Evolutionary conservation across 2,888 invertebrate species (phyloP).

Genomic region (Acronicta psi): DNA sequence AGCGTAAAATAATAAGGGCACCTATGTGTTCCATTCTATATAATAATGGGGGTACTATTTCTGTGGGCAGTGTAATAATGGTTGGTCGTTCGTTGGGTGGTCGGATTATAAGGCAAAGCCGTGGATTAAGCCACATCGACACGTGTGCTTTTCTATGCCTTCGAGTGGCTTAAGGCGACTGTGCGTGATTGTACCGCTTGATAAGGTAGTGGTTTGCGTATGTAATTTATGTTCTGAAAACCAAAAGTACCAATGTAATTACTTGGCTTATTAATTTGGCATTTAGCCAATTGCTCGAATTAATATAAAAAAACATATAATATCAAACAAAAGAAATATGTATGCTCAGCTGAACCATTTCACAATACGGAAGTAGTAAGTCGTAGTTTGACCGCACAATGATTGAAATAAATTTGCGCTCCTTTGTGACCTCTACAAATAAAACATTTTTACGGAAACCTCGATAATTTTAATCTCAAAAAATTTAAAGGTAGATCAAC

Average conservation of each 20-base stretch:
- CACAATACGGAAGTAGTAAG: constrained; percentile 14
- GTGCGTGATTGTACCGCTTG: constrained; percentile 72
- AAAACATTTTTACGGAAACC: constrained; percentile 40
- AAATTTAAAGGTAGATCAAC: constrained; percentile 68
- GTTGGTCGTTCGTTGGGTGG: constrained; percentile 82
- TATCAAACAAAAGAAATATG: not conserved
- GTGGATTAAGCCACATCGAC: constrained; percentile 85
- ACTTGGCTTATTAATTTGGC: too few relatives aligned
- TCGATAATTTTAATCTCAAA: constrained; percentile 56
- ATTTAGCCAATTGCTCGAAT: too few relatives aligned
- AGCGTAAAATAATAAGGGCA: constrained; percentile 84
- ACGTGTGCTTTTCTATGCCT: constrained; percentile 80
- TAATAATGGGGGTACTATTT: constrained; percentile 84
- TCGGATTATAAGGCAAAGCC: constrained; percentile 84
- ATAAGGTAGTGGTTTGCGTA: constrained; percentile 45
- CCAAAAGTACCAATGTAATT: not conserved
- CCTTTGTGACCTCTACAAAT: constrained; percentile 46
- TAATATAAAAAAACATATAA: too few relatives aligned
- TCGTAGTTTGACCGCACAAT: constrained; percentile 38
- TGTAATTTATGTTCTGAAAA: constrained; percentile 19
- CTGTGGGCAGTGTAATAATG: constrained; percentile 79
- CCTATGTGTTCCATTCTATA: constrained; percentile 80
- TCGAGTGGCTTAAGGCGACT: constrained; percentile 81
- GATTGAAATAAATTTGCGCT: constrained; percentile 15
- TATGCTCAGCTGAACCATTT: constrained; percentile 46